Base-by-base conservation (phyloP, 2,888 invertebrate genomes). In the Synanthedon myopaeformis region DNA sequence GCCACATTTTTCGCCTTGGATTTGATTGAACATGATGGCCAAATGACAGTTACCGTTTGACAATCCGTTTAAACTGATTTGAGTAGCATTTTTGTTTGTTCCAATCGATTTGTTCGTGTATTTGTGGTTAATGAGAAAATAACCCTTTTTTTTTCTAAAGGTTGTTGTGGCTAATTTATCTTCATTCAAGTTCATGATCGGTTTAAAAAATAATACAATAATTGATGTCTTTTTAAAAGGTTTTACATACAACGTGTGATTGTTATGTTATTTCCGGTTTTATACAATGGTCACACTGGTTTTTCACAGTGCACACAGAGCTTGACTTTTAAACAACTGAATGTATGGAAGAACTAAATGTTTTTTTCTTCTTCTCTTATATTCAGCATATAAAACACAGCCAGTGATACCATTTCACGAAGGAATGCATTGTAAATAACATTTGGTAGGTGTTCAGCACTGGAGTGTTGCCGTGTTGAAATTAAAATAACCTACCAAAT, bases 391-490 rank as follows among this genome's bases (percentile, higher is more conserved):
- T 61, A 65, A 70, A 61, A 53, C 55, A 42, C 45, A 57, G 62
- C 54, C 68, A 71, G 74, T 76, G 77, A 77, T 79, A 74, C 73
- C 77, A 76, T 75, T 59, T 57, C 63, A 59, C 61, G 69, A 62
- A 23, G 75, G 82, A 82, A 82, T 84, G 84, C 85, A 71, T 78
- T 85, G 85, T 85, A 85, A 79, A 85, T 86, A 86, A 85, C 78
- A 70, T 82, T 77, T 79, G 83, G 82, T 82, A 81, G 82, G 80
- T 69, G 62, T 69, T 74, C 79, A 69, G 72, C 81, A 76, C 76
- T 67, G 70, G 72, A 69, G 68, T 64, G 64, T 62, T 58, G 10
- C 35, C 35, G 78, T 82, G 79, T 76, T 80, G 77, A 68, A 66
- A 66, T 65, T 62, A 66, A 72, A 42, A 10, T 59, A 64, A 73